Evolutionary conservation across 2,797 vertebrate species (phyloP), one percentile per base, ranked within the genome.

Genomic region (Borostomias antarcticus): DNA sequence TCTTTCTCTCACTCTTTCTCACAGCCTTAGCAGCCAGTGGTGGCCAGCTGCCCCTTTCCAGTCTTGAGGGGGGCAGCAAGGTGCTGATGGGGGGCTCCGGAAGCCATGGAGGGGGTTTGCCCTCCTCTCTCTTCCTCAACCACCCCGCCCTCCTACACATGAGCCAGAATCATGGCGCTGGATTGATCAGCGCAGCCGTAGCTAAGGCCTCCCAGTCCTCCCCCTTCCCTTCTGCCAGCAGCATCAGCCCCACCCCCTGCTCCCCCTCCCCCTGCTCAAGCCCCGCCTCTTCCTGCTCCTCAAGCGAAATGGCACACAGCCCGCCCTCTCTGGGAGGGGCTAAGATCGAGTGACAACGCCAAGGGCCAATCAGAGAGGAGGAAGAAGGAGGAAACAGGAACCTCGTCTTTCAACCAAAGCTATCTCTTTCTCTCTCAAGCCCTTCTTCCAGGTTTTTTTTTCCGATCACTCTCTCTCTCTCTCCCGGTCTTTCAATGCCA

Each of bases 31-130:
- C 94, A 91, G 94, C 95, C 94, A 96, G 93, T 96, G 95, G 95
- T 96, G 95, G 95, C 83, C 94, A 95, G 85, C 93, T 96, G 88
- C 93, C 95, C 81, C 93, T 96, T 94, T 94, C 95, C 94, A 95
- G 93, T 94, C 95, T 96, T 95, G 95, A 97, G 77, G 88, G 92
- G 66, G 91, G 85, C 73, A 92, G 92, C 70, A 95, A 95, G 82
- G 80, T 96, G 87, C 84, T 97, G 87, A 83, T 96, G 82, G 93
- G 93, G 79, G 81, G 82, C 59, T 89, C 93, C 1, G 92, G 90
- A 21, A 85, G 90, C 45, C 90, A 94, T 59, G 88, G 89, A 9
- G 93, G 91, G 47, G 89, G 90, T 72, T 90, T 96, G 70, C 91
- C 92, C 64, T 94, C 95, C 40, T 93, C 94, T 13, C 93, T 96